These are phyloP conservation scores for Drosophila ananassae DNA, from an alignment of 1,140 invertebrate species.

Conservation along the genomic window DNA sequence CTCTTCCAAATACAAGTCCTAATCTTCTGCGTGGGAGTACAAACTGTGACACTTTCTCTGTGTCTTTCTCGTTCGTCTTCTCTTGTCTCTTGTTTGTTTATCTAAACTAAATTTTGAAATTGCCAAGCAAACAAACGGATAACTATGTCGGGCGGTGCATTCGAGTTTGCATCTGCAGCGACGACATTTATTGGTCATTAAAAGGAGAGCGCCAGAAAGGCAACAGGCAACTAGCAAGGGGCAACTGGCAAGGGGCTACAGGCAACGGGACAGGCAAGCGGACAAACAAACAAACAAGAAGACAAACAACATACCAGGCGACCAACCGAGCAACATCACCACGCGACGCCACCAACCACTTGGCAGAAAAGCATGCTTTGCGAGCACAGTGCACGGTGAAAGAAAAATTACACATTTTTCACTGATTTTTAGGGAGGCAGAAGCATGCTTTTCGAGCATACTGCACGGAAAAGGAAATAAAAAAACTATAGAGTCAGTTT, in stretches of 20 bases:
- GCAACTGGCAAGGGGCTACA: conserved; percentile 3
- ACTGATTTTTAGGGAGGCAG: no score
- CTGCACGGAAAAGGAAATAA: no score
- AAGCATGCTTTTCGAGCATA: no score
- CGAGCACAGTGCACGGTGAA: conserved; percentile 6
- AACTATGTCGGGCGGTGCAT: conserved; percentile 36
- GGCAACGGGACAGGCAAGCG: background rate
- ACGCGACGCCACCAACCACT: conserved; percentile 40
- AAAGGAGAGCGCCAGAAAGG: conserved; percentile 50
- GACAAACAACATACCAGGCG: conserved; percentile 36
- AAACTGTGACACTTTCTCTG: conserved; percentile 36
- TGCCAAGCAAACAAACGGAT: conserved; percentile 44
- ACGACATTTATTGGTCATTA: conserved; percentile 68
- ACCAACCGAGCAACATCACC: conserved; percentile 27
- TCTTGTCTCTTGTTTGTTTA: conserved; percentile 36
- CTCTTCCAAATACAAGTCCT: conserved; percentile 16
- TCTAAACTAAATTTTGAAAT: conserved; percentile 53
- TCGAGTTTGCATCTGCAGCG: conserved; percentile 14
- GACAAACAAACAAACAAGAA: conserved; percentile 24
- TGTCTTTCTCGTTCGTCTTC: background rate
- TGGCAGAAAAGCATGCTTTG: conserved; percentile 29
- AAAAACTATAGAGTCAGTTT: no score
- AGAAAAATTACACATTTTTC: background rate
- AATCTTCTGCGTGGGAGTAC: conserved; percentile 20
- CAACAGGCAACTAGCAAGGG: no score